Evolutionary conservation across 2,797 vertebrate genomes (phyloP).

Genomic region (Myoxocephalus aenaeus): DNA sequence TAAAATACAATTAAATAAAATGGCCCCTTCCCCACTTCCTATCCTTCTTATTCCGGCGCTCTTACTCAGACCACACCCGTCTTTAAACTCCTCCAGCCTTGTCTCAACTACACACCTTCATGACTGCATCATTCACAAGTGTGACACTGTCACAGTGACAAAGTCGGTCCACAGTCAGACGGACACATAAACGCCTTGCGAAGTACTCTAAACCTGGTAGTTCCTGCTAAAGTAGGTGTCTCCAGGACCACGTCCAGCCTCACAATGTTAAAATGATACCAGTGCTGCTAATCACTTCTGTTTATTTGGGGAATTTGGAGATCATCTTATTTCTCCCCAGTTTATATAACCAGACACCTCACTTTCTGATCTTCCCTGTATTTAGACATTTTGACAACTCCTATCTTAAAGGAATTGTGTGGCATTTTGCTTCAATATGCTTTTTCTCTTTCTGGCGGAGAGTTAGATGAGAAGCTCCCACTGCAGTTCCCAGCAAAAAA

Average conservation of each 20-base stretch:
- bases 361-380: constrained; percentile 1
- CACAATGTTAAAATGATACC: not conserved
- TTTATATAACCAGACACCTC: constrained; percentile 9
- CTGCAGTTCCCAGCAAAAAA: constrained; percentile 2
- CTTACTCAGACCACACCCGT: not conserved
- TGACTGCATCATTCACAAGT: not conserved
- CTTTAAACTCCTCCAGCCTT: not conserved
- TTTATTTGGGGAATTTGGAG: not conserved
- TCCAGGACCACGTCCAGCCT: not conserved
- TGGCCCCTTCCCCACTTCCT: no score
- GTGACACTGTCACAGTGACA: not conserved
- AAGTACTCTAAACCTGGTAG: not conserved
- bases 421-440: constrained; percentile 15
- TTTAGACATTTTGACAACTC: constrained; percentile 1
- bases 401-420: constrained; percentile 10
- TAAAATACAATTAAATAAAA: no score
- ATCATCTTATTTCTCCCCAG: constrained; percentile 11
- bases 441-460: not conserved
- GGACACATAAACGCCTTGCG: no score
- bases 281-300: not conserved
- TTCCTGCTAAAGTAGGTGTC: not conserved
- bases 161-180: no score
- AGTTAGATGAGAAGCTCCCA: not conserved
- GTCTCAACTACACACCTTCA: not conserved
- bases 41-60: not conserved